These are phyloP conservation scores for Drosophila kambysellisi DNA, from an alignment of 2,888 invertebrate genomes.

Conservation along the genomic window DNA sequence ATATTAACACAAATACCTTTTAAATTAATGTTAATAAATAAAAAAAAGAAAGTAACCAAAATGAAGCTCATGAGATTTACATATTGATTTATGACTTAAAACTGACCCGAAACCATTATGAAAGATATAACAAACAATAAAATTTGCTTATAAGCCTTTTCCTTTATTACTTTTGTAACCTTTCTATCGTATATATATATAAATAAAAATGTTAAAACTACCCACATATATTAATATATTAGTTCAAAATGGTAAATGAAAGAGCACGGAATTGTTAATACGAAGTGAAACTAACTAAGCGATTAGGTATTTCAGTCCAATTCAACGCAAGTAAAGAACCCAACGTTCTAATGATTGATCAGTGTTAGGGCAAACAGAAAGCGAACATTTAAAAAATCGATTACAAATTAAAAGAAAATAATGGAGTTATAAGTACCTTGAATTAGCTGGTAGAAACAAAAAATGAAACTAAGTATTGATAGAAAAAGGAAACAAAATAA, in stretches of 20 bases:
- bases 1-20: conserved; percentile 28
- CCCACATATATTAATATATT: neutral
- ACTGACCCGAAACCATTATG: conserved; percentile 30
- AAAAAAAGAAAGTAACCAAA: conserved; percentile 61
- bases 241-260: conserved; percentile 19
- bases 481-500: conserved; percentile 31
- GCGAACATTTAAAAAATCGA: conserved; percentile 14
- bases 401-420: conserved; percentile 52
- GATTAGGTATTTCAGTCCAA: conserved; percentile 23
- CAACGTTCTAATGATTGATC: conserved; percentile 49
- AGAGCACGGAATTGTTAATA: conserved; percentile 61
- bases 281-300: conserved; percentile 38
- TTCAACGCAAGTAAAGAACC: conserved; percentile 52
- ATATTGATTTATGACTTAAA: conserved; percentile 31
- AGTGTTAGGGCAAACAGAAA: conserved; percentile 17
- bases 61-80: conserved; percentile 49
- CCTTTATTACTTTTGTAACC: conserved; percentile 1
- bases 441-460: conserved; percentile 81
- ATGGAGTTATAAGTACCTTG: conserved; percentile 85
- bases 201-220: conserved; percentile 1
- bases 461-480: conserved; percentile 48
- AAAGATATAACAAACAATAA: conserved; percentile 14
- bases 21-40: conserved; percentile 20
- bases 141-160: conserved; percentile 27
- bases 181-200: neutral